phyloP scores from a whole-genome alignment of 2,888 invertebrate species.

The Drosophila prostipennis region DNA sequence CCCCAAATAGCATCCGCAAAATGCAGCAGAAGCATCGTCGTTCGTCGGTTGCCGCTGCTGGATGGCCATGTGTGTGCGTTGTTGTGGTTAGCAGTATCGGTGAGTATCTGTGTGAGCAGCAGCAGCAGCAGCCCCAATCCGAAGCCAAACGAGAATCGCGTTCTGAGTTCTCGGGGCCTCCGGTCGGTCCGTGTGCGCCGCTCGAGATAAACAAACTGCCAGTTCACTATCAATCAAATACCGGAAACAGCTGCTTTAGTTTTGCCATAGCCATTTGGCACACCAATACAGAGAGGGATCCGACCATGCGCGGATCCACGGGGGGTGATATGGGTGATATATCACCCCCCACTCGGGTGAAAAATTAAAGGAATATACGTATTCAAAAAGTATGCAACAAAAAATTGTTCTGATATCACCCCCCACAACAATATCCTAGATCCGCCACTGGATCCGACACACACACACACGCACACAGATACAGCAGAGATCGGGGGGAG shows the following conservation, averaged over 20 bases:
- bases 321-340: no score
- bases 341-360: no score
- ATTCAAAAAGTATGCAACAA: no score
- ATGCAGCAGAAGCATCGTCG: constrained; percentile 60
- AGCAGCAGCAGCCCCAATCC: constrained; percentile 50
- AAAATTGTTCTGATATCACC: no score
- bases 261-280: constrained; percentile 82
- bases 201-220: constrained; percentile 84
- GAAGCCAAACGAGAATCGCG: constrained; percentile 42
- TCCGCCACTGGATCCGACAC: no score
- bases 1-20: constrained; percentile 81
- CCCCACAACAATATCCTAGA: no score
- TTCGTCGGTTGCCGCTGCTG: constrained; percentile 55
- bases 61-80: constrained; percentile 49
- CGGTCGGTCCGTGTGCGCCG: constrained; percentile 54
- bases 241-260: constrained; percentile 85
- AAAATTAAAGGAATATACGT: no score
- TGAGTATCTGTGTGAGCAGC: constrained; percentile 42
- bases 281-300: constrained; percentile 46
- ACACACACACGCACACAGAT: constrained; percentile 8
- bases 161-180: constrained; percentile 41
- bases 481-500: constrained; percentile 33
- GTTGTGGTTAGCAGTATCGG: constrained; percentile 23
- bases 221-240: constrained; percentile 85
- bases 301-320: no score